Evolutionary conservation across 1,140 invertebrate genomes (phyloP).

Genomic region (Steinernema feltiae): DNA sequence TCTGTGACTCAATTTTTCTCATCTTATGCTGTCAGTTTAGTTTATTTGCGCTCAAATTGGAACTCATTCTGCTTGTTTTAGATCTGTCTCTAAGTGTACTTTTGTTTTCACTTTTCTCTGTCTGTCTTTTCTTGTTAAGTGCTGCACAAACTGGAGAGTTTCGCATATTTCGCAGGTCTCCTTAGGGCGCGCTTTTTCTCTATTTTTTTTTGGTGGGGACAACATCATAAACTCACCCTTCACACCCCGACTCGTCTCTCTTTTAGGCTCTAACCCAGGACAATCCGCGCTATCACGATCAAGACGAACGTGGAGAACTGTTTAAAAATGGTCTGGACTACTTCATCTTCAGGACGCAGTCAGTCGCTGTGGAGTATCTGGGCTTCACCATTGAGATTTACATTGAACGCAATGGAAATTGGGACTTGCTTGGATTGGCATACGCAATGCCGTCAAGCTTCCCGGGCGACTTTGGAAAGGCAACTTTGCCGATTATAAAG

Average conservation of each 20-base stretch:
- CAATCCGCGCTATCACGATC: conserved; percentile 42
- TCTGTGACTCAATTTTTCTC: no score
- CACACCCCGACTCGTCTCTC: no score
- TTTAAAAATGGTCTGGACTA: conserved; percentile 53
- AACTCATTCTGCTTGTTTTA: not conserved
- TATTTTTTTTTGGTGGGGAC: not conserved
- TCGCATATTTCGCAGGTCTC: not conserved
- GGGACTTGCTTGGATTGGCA: conserved; percentile 42
- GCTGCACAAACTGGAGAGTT: not conserved
- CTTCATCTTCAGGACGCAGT: conserved; percentile 47
- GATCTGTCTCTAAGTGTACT: not conserved
- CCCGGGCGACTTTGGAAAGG: conserved; percentile 48
- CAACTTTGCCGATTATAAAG: conserved; percentile 49
- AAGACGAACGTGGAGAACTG: conserved; percentile 42
- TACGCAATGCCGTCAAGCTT: conserved; percentile 55
- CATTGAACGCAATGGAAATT: conserved; percentile 11
- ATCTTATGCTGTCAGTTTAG: no score
- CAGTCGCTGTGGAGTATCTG: conserved; percentile 54
- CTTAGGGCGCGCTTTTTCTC: not conserved
- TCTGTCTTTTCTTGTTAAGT: not conserved
- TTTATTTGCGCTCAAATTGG: not conserved
- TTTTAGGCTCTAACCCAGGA: conserved; percentile 39
- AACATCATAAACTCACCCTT: no score
- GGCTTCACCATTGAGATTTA: conserved; percentile 55
- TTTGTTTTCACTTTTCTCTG: not conserved